A percentile compares a stretch with the other conserved stretches of the same genome.
phyloP scores from a whole-genome alignment of 2,113 vertebrate species.

The Oryzias woworae region DNA sequence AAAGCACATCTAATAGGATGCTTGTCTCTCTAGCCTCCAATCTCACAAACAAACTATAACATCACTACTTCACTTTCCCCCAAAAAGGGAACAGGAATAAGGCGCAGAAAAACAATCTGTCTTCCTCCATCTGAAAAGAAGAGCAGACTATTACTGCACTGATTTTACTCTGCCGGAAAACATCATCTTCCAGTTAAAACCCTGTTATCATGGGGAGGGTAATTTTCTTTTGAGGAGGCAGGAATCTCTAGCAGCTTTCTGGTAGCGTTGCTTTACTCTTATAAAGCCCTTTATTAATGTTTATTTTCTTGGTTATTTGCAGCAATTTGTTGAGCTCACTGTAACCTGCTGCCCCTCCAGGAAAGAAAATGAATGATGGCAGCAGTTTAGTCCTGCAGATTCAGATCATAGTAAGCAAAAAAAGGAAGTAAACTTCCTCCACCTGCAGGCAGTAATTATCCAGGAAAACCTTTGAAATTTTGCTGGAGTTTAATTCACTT shows the following conservation, averaged over 20 bases:
- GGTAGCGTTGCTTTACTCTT: conserved; percentile 10
- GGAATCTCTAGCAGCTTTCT: background rate
- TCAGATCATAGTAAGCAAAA: conserved; percentile 1
- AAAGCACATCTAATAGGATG: conserved; percentile 54
- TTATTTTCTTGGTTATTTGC: conserved; percentile 6
- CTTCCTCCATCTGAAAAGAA: conserved; percentile 28
- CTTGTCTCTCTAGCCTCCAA: conserved; percentile 52
- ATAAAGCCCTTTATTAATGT: conserved; percentile 28
- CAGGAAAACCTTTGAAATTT: background rate
- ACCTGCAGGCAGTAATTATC: conserved; percentile 11
- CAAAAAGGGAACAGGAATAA: conserved; percentile 5
- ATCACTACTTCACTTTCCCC: conserved; percentile 38
- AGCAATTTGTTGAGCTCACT: conserved; percentile 1
- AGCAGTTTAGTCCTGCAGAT: conserved; percentile 8
- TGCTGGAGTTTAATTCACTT: background rate
- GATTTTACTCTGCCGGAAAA: conserved; percentile 29
- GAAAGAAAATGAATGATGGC: conserved; percentile 8
- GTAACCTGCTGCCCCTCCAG: conserved; percentile 1
- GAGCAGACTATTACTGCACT: conserved; percentile 1
- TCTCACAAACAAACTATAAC: conserved; percentile 57
- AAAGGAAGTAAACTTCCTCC: conserved; percentile 3
- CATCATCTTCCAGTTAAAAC: conserved; percentile 22
- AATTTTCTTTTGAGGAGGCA: background rate
- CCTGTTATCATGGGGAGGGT: background rate
- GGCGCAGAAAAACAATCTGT: conserved; percentile 7